These are phyloP conservation scores for Trididemnum clinides DNA, from an alignment of 23 tunicate species.

Conservation along the genomic window DNA sequence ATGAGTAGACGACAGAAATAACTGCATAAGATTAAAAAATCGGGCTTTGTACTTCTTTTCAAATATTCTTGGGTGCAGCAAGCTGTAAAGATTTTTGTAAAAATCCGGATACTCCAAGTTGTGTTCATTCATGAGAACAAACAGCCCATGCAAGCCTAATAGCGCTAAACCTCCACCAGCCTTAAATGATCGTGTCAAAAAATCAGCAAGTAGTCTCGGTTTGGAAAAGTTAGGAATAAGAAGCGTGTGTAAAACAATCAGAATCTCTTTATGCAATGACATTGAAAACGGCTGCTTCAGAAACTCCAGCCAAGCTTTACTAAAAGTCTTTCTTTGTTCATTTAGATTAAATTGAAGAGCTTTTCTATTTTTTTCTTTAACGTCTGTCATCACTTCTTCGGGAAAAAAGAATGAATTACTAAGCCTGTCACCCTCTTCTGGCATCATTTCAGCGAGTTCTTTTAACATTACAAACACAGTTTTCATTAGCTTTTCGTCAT, in stretches of 20 bases:
- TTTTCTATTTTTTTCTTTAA: background rate
- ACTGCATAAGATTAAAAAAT: slow-evolving; percentile 66
- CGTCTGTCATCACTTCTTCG: background rate
- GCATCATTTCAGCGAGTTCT: slow-evolving; percentile 21
- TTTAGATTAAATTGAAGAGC: background rate
- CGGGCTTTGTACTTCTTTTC: slow-evolving; percentile 67
- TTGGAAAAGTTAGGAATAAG: slow-evolving; percentile 81
- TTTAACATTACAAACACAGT: slow-evolving; percentile 25
- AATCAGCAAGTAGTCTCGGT: slow-evolving; percentile 76
- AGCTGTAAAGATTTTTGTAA: slow-evolving; percentile 66
- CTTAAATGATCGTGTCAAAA: slow-evolving; percentile 54
- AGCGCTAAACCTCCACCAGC: slow-evolving; percentile 80
- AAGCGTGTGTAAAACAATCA: slow-evolving; percentile 48
- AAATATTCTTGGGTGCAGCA: slow-evolving; percentile 90
- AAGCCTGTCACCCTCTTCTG: background rate
- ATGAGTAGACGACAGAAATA: slow-evolving; percentile 78
- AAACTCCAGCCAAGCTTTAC: slow-evolving; percentile 70
- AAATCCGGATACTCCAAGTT: slow-evolving; percentile 84
- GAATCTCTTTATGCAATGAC: slow-evolving; percentile 42
- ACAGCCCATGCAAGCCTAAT: slow-evolving; percentile 68
- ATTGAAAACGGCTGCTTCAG: slow-evolving; percentile 48
- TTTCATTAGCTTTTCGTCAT: background rate
- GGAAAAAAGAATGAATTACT: slow-evolving; percentile 2
- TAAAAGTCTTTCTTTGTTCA: slow-evolving; percentile 50
- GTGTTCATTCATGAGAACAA: slow-evolving; percentile 70